These are phyloP conservation scores for Spizaetus ornatus DNA, from an alignment of 2,113 vertebrate species.

Conservation along the genomic window DNA sequence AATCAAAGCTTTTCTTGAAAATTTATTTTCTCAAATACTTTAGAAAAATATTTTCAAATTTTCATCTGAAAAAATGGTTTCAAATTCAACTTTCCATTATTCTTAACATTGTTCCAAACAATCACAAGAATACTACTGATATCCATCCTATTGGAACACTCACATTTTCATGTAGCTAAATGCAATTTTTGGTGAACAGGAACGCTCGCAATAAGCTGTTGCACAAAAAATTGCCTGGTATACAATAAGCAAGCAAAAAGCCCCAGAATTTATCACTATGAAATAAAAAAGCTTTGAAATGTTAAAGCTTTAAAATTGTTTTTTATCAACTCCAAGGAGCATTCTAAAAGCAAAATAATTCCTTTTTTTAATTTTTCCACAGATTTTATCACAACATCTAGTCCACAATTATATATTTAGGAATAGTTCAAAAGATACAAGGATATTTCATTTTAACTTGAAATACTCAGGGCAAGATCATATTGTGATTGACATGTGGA, in stretches of 20 bases:
- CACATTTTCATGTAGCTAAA: neutral
- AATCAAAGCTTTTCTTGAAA: neutral
- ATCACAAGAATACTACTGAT: neutral
- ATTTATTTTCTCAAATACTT: neutral
- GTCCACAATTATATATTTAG: neutral
- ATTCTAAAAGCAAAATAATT: neutral
- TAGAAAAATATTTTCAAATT: neutral
- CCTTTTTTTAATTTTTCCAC: neutral
- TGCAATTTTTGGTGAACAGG: neutral
- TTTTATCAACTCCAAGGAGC: neutral
- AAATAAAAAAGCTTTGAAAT: neutral
- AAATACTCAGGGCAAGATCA: neutral
- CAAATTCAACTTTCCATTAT: neutral
- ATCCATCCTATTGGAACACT: neutral
- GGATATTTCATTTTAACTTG: neutral
- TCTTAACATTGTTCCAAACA: neutral
- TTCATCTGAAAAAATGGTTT: neutral
- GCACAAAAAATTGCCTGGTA: neutral
- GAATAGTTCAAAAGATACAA: neutral
- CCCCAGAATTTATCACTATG: neutral
- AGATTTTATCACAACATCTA: neutral
- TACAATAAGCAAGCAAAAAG: neutral
- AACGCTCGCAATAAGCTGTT: neutral
- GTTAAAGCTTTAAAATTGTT: neutral
- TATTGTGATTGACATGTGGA: neutral